Evolutionary conservation across 2,113 vertebrate species (phyloP).

Genomic region (Felis catus): F.catus_Fca126_mat1.0 CM031415.1:129461501-129462000

Average conservation of each 20-base stretch:
- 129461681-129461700: constrained; percentile 98
- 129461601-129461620: constrained; percentile 97
- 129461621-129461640: constrained; percentile 99
- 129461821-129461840: no score
- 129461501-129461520: constrained; percentile 99
- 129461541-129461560: constrained; percentile 98
- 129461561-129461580: constrained; percentile 98
- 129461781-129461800: no score
- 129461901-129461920: no score
- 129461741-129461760: no score
- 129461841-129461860: no score
- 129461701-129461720: constrained; percentile 97
- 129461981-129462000: constrained; percentile 83
- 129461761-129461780: no score
- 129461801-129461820: no score
- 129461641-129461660: constrained; percentile 98
- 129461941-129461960: no score
- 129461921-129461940: no score
- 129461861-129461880: no score
- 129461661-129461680: constrained; percentile 96
- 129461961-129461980: no score
- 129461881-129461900: no score
- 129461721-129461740: constrained; percentile 98
- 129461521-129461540: constrained; percentile 97
- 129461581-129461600: constrained; percentile 97